Evolutionary conservation across 2,113 vertebrate genomes (phyloP).

Genomic region (Martes martes): DNA sequence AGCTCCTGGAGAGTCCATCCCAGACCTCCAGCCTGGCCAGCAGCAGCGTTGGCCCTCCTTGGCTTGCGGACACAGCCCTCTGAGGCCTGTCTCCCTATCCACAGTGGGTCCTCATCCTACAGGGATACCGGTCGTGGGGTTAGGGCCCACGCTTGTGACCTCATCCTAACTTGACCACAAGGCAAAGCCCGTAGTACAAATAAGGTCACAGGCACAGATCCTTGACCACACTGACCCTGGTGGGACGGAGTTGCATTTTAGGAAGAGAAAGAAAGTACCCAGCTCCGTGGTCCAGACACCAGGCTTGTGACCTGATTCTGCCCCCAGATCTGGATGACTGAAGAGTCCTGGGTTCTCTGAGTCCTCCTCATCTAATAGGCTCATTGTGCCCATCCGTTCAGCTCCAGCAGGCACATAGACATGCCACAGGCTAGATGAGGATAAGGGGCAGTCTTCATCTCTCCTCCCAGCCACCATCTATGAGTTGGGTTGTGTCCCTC

Average conservation of each 20-base stretch:
- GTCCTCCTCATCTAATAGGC: neutral
- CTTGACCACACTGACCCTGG: neutral
- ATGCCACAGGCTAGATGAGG: fast-evolving
- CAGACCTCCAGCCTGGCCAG: neutral
- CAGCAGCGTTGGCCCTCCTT: fast-evolving
- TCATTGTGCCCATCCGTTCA: neutral
- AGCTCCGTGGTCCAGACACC: neutral
- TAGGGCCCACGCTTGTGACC: neutral
- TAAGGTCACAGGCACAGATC: neutral
- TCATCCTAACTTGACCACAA: neutral
- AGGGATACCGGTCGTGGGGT: neutral
- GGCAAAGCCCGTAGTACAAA: neutral
- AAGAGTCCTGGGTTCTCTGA: neutral
- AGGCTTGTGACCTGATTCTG: neutral
- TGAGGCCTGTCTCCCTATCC: neutral
- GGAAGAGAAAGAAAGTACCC: neutral
- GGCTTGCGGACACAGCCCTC: neutral
- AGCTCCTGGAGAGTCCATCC: neutral
- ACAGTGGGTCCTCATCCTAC: neutral
- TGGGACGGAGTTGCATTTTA: neutral
- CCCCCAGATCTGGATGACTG: neutral
- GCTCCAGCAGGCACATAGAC: too few species aligned
- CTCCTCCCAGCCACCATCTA: neutral
- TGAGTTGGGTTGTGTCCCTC: neutral
- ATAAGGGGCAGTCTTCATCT: neutral